Evolutionary conservation across 1,140 invertebrate genomes (phyloP), one percentile per base, ranked within the genome.

Genomic region (Battus philenor): DNA sequence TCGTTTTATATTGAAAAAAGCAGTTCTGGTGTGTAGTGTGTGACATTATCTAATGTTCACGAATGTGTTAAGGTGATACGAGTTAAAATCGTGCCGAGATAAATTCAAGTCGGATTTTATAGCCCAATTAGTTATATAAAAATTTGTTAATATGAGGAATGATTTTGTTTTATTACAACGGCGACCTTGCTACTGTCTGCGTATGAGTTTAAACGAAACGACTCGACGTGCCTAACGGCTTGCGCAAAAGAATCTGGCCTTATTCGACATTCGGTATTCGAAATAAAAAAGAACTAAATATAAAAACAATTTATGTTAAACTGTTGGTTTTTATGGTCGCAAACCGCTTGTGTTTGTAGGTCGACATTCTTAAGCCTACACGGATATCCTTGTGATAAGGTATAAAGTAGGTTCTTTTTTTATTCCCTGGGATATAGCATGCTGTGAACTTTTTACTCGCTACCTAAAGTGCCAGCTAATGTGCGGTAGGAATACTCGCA

Each of bases 271-370:
- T n/a, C 5, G 5, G 0, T 13, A 33, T 15, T 33, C 4, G 15
- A 17, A 13, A 33, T 8, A 34, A 34, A 34, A 34, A 20, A 17
- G 10, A 11, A 15, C 12, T 33, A 4, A 5, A 1, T 17, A 5
- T 29, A 29, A 11, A 33, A 34, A 34, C 32, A 10, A 18, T 34
- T 34, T 34, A 34, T 34, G 32, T 2, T 34, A 34, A 34, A 34
- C 4, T 34, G 2, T 20, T 29, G 9, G 26, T 29, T 32, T 34
- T 34, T 34, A 34, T 20, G 32, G 7, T 34, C 32, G 26, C 26
- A 20, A n/a, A n/a, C 22, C 6, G 7, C 17, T 3, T 34, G 32
- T 34, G 15, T 29, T 34, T 34, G n/a, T 34, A 34, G 13, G 10
- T 34, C 32, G 9, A 20, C 32, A 34, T 34, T 32, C 13, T 15